phyloP scores from a whole-genome alignment of 2,888 invertebrate species.

The Nomada flava region DNA sequence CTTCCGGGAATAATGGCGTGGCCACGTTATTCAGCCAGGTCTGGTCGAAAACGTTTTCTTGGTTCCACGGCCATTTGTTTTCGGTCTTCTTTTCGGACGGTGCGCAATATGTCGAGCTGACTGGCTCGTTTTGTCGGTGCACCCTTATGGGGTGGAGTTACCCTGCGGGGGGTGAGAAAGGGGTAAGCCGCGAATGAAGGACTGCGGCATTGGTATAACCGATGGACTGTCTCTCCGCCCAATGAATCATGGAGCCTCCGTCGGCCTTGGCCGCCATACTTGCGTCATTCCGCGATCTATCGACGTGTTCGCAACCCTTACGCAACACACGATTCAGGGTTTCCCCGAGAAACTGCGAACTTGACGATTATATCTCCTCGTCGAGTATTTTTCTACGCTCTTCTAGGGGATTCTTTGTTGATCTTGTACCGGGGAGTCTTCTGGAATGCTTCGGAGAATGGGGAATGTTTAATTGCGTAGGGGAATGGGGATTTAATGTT shows the following conservation, averaged over 20 bases:
- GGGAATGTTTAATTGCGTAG: too few species aligned
- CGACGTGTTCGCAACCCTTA: constrained; percentile 44
- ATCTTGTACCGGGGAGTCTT: too few species aligned
- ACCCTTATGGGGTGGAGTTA: constrained; percentile 52
- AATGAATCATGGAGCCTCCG: constrained; percentile 75
- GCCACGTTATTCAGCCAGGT: constrained; percentile 37
- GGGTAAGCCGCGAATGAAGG: constrained; percentile 64
- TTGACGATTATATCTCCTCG: not conserved
- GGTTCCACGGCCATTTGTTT: constrained; percentile 68
- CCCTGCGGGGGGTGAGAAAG: constrained; percentile 42
- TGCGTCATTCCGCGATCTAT: constrained; percentile 63
- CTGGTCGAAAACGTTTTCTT: constrained; percentile 54
- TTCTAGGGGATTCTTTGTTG: too few species aligned
- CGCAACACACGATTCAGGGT: constrained; percentile 14
- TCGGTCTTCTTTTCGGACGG: constrained; percentile 63
- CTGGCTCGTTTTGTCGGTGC: constrained; percentile 63
- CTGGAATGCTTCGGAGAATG: too few species aligned
- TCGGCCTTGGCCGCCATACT: constrained; percentile 60
- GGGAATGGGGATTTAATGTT: too few species aligned
- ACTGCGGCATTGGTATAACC: constrained; percentile 73
- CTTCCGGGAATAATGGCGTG: constrained; percentile 30
- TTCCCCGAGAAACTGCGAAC: not conserved
- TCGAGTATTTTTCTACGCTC: not conserved
- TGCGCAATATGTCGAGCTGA: constrained; percentile 71
- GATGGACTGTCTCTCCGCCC: constrained; percentile 72